Evolutionary conservation across 2,797 vertebrate species (phyloP).

Genomic region (Harpagifer antarcticus): DNA sequence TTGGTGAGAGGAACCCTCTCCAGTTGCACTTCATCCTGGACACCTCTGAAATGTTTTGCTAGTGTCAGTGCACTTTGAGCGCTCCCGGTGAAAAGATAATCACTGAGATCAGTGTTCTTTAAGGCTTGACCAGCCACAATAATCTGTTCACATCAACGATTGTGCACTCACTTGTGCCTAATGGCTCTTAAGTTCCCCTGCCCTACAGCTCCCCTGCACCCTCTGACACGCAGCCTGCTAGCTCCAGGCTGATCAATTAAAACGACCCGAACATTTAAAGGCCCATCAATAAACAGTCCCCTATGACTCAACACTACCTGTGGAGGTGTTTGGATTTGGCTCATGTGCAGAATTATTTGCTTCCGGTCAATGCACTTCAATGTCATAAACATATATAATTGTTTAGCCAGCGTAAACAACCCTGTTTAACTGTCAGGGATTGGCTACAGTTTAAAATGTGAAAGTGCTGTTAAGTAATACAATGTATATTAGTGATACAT

Average conservation of each 20-base stretch:
- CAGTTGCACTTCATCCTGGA: conserved; percentile 66
- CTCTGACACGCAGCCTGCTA: conserved; percentile 62
- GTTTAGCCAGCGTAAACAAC: conserved; percentile 48
- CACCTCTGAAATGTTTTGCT: conserved; percentile 77
- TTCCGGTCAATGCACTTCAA: conserved; percentile 76
- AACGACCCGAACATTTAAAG: conserved; percentile 87
- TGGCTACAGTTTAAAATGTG: not conserved
- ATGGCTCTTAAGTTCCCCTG: conserved; percentile 81
- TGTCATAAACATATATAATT: conserved; percentile 75
- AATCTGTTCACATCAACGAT: conserved; percentile 80
- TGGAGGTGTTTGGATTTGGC: conserved; percentile 75
- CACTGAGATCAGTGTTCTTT: conserved; percentile 84
- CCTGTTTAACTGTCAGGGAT: conserved; percentile 44
- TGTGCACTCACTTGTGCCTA: conserved; percentile 81
- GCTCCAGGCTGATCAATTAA: conserved; percentile 88
- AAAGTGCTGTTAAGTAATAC: not conserved
- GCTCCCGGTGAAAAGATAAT: conserved; percentile 81
- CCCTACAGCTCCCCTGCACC: conserved; percentile 61
- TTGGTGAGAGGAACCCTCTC: conserved; percentile 63
- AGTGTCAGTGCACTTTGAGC: conserved; percentile 77
- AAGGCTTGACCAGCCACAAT: conserved; percentile 82
- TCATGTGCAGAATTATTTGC: conserved; percentile 74
- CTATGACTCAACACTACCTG: conserved; percentile 79
- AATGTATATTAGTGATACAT: no score
- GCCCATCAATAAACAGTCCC: conserved; percentile 85